phyloP scores from a whole-genome alignment of 2,888 invertebrate species.

The Zootermopsis nevadensis region DNA sequence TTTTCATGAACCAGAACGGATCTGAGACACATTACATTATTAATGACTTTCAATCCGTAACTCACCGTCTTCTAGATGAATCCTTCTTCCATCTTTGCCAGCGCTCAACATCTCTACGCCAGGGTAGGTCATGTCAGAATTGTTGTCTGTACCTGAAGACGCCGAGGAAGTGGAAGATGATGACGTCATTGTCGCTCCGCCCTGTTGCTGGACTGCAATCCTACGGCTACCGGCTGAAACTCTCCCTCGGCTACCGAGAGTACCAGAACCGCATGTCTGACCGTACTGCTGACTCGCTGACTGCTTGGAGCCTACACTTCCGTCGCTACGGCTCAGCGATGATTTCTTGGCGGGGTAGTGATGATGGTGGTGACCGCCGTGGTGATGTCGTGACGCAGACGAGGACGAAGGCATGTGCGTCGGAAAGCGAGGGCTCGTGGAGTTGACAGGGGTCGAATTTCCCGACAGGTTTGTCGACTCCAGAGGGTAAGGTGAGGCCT shows the following conservation, averaged over 20 bases:
- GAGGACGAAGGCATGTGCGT: slow-evolving; percentile 36
- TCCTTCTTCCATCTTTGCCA: slow-evolving; percentile 53
- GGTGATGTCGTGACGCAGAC: slow-evolving; percentile 45
- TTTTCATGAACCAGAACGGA: too few species aligned
- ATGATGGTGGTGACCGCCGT: slow-evolving; percentile 43
- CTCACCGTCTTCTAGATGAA: slow-evolving; percentile 56
- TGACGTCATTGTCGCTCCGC: slow-evolving; percentile 41
- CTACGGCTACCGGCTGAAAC: slow-evolving; percentile 21
- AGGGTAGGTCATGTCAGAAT: slow-evolving; percentile 58
- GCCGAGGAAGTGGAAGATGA: slow-evolving; percentile 53
- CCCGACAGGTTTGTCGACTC: slow-evolving; percentile 70
- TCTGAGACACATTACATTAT: neutral
- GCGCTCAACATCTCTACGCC: slow-evolving; percentile 54
- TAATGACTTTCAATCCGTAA: neutral
- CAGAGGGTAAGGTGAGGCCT: slow-evolving; percentile 77
- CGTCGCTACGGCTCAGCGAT: slow-evolving; percentile 46
- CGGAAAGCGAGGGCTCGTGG: slow-evolving; percentile 47
- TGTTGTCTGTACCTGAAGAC: slow-evolving; percentile 57
- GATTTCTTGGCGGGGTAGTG: slow-evolving; percentile 48
- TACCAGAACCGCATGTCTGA: slow-evolving; percentile 20
- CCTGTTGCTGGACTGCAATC: slow-evolving; percentile 21
- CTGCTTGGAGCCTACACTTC: slow-evolving; percentile 45
- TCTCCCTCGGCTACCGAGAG: slow-evolving; percentile 45
- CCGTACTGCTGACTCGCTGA: slow-evolving; percentile 36
- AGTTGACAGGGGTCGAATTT: slow-evolving; percentile 49